phyloP scores from a whole-genome alignment of 2,888 invertebrate genomes.

The Drosophila borborema region DNA sequence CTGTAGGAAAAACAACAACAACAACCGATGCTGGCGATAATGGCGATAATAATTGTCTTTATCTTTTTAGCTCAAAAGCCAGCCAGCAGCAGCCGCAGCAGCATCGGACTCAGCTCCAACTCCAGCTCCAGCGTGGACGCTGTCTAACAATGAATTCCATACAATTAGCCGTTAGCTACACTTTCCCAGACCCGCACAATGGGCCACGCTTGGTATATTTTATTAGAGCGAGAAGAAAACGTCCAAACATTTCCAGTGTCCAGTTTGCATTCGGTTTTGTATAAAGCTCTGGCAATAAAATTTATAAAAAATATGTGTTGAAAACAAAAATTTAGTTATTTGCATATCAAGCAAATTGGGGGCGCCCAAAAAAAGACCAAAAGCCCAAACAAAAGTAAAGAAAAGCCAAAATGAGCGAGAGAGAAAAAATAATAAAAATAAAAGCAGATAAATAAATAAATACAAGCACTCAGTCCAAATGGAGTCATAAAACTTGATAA shows the following conservation, averaged over 20 bases:
- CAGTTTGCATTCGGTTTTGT: conserved; percentile 63
- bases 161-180: conserved; percentile 63
- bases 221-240: conserved; percentile 36
- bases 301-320: conserved; percentile 74
- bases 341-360: conserved; percentile 71
- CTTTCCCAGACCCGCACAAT: conserved; percentile 77
- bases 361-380: conserved; percentile 26
- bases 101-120: conserved; percentile 22
- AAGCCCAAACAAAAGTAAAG: neutral
- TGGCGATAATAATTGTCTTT: conserved; percentile 81
- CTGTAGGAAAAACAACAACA: conserved; percentile 44
- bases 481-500: conserved; percentile 75
- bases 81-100: conserved; percentile 26
- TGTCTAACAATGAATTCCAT: conserved; percentile 60
- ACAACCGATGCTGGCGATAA: conserved; percentile 74
- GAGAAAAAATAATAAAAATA: neutral
- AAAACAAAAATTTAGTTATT: conserved; percentile 68
- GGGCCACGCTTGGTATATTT: conserved; percentile 51
- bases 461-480: conserved; percentile 50
- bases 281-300: conserved; percentile 58
- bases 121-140: conserved; percentile 17
- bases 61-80: conserved; percentile 70
- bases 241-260: conserved; percentile 59
- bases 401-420: neutral
- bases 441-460: conserved; percentile 10